A percentile compares a stretch with the other conserved stretches of the same genome.
Evolutionary conservation across 1,140 invertebrate species (phyloP).

Genomic region (Dysdera silvatica): DNA sequence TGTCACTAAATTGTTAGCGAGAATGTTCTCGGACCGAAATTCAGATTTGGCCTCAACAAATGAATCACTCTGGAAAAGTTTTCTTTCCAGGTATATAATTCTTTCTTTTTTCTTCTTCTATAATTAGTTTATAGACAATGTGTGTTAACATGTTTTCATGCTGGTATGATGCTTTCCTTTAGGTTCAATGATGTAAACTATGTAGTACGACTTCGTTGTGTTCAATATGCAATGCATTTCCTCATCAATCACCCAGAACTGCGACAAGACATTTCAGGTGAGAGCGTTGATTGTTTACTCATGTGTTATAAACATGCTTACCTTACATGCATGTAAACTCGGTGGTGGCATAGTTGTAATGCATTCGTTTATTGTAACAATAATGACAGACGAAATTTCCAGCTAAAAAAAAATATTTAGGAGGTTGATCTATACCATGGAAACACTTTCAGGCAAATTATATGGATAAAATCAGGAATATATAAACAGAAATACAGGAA

Average conservation of each 20-base stretch:
- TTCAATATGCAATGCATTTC: slow-evolving; percentile 96
- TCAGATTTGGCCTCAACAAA: slow-evolving; percentile 81
- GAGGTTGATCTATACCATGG: no score
- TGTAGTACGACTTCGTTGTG: slow-evolving; percentile 85
- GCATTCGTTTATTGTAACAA: no score
- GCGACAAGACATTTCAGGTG: slow-evolving; percentile 71
- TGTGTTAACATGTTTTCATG: background rate
- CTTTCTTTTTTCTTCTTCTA: background rate
- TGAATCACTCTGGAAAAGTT: slow-evolving; percentile 72
- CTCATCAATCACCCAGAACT: slow-evolving; percentile 88
- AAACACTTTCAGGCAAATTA: no score
- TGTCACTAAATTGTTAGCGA: slow-evolving; percentile 80
- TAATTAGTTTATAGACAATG: background rate
- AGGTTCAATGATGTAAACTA: slow-evolving; percentile 93
- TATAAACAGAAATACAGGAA: no score
- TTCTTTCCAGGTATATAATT: slow-evolving; percentile 54
- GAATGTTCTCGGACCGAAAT: slow-evolving; percentile 94
- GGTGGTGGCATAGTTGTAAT: no score
- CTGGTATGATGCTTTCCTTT: slow-evolving; percentile 40
- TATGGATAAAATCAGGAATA: no score
- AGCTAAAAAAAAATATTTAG: no score
- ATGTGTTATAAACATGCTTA: background rate
- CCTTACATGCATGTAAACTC: no score
- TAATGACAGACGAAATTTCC: no score
- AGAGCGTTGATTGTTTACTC: background rate